Percentiles rank a stretch among this genome's conserved stretches.
Conservation (phyloP, 2,888 invertebrate species). For the Meloe dianella region DNA sequence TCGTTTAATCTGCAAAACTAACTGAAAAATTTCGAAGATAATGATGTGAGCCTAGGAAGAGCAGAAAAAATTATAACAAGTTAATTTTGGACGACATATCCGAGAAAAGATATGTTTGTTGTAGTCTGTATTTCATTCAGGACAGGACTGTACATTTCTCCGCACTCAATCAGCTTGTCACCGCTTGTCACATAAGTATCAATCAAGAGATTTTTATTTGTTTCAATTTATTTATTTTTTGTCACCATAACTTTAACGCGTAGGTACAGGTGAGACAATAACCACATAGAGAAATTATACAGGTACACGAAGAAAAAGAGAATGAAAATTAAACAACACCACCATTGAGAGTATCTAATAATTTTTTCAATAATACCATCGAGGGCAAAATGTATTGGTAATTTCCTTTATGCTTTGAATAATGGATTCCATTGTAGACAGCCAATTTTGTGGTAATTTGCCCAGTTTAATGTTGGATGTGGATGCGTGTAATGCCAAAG, state of each 20-base stretch:
- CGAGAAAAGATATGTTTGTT: conserved; percentile 6
- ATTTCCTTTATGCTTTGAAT: conserved; percentile 21
- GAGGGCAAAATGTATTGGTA: neutral
- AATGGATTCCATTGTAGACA: conserved; percentile 41
- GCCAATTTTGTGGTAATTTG: conserved; percentile 45
- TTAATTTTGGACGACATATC: conserved; percentile 10
- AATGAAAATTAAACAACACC: neutral
- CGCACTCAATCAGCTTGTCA: conserved; percentile 12
- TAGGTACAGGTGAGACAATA: conserved; percentile 18
- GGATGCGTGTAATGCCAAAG: conserved; percentile 53
- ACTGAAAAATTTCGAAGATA: neutral
- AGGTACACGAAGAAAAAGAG: conserved; percentile 22
- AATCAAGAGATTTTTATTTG: conserved; percentile 10
- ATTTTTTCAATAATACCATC: conserved; percentile 8
- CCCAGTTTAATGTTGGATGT: conserved; percentile 46
- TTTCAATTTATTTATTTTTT: neutral
- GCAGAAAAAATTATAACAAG: neutral
- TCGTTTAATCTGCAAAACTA: neutral
- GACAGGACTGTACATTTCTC: conserved; percentile 12
- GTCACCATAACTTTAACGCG: conserved; percentile 8
- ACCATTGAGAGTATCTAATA: neutral
- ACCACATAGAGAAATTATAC: neutral
- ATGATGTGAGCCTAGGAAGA: neutral
- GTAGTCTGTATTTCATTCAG: conserved; percentile 12
- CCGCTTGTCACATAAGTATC: conserved; percentile 12